Evolutionary conservation across 1,140 invertebrate species (phyloP).

Genomic region (Bombyx mori): ASM3026992v2 NC_085113.1:10492001-10492500

Average conservation of each 20-base stretch:
- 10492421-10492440: constrained; percentile 25
- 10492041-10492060: constrained; percentile 6
- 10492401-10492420: background rate
- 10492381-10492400: background rate
- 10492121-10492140: constrained; percentile 16
- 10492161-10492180: constrained; percentile 79
- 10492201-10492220: constrained; percentile 85
- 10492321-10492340: constrained; percentile 93
- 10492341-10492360: constrained; percentile 68
- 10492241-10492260: constrained; percentile 85
- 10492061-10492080: constrained; percentile 13
- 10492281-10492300: constrained; percentile 87
- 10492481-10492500: constrained; percentile 86
- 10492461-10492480: constrained; percentile 84
- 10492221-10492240: constrained; percentile 79
- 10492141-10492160: constrained; percentile 60
- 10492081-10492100: constrained; percentile 10
- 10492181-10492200: constrained; percentile 86
- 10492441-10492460: constrained; percentile 79
- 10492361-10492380: background rate
- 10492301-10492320: constrained; percentile 92
- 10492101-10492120: constrained; percentile 7
- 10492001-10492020: constrained; percentile 19
- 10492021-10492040: constrained; percentile 6
- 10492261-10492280: constrained; percentile 92